Conservation (phyloP, 2,113 vertebrate species). For the Calidris pugnax region DNA sequence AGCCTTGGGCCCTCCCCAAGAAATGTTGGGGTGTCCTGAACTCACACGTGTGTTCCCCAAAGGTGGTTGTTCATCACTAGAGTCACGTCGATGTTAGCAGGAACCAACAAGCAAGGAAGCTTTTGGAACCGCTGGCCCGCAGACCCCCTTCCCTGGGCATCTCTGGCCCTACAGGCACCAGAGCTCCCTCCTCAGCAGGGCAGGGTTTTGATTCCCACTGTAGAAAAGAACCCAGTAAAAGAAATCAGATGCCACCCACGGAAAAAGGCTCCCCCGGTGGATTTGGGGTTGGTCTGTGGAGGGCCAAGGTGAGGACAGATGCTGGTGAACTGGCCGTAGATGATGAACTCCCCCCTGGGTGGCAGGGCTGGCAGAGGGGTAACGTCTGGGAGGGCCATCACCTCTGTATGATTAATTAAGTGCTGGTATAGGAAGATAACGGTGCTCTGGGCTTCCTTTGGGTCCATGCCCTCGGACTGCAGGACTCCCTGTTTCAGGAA, state of each 20-base stretch:
- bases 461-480: not conserved
- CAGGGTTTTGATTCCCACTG: rapidly evolving
- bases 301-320: not conserved
- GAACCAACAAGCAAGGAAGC: slow-evolving; percentile 7
- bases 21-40: not conserved
- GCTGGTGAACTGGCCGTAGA: not conserved
- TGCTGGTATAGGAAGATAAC: not conserved
- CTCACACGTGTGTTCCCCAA: not conserved
- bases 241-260: not conserved
- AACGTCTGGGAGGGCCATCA: not conserved
- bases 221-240: not conserved
- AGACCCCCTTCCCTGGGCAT: not conserved
- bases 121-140: not conserved
- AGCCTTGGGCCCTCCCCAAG: not conserved
- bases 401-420: not conserved
- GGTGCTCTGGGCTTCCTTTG: not conserved
- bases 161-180: not conserved
- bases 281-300: not conserved
- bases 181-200: not conserved
- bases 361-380: not conserved
- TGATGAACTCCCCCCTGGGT: not conserved
- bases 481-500: not conserved
- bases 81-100: not conserved
- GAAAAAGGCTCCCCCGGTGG: not conserved
- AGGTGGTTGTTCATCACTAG: not conserved